Evolutionary conservation across 2,888 invertebrate species (phyloP).

Genomic region (Euplexia lucipara): DNA sequence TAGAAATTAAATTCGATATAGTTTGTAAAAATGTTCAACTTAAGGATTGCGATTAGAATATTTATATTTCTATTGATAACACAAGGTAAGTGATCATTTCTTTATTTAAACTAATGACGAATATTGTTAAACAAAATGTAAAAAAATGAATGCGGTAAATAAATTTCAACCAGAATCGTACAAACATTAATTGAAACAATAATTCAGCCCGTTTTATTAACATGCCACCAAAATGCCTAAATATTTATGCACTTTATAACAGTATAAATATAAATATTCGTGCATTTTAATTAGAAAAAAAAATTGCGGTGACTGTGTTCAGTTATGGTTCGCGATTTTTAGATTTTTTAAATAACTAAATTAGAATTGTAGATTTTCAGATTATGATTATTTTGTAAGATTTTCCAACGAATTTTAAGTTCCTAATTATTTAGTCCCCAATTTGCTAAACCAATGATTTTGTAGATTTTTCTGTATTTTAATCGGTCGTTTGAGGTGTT

Average conservation of each 20-base stretch:
- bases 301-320: not conserved
- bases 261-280: not conserved
- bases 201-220: not conserved
- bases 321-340: too few species aligned
- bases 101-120: not conserved
- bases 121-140: not conserved
- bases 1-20: conserved; percentile 53
- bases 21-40: conserved; percentile 68
- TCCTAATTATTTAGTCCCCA: not conserved
- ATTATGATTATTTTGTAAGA: not conserved
- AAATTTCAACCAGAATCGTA: not conserved
- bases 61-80: conserved; percentile 70
- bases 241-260: not conserved
- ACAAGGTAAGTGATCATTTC: conserved; percentile 68
- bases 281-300: not conserved
- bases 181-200: not conserved
- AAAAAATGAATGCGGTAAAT: not conserved
- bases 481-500: not conserved
- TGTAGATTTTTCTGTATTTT: not conserved
- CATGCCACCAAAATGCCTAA: not conserved
- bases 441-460: not conserved
- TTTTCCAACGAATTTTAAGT: not conserved
- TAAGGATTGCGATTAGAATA: conserved; percentile 67
- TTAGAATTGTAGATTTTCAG: not conserved
- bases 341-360: too few species aligned